phyloP scores from a whole-genome alignment of 2,113 vertebrate genomes.

The Ailurus styani region DNA sequence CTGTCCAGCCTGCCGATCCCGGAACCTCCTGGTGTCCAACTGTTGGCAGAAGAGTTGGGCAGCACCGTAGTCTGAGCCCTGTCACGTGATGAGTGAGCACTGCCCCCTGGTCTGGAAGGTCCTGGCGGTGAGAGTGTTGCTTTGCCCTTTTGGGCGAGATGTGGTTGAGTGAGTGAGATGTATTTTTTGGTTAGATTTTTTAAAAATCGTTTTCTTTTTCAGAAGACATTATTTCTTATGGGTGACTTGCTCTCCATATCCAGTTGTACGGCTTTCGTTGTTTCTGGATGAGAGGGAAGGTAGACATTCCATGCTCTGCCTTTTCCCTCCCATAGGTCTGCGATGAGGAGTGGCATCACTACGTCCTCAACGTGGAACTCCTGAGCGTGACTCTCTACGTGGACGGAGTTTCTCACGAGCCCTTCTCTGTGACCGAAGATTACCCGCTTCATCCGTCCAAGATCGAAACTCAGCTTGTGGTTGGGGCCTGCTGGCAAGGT shows the following conservation, averaged over 20 bases:
- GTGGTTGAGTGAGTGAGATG: not conserved
- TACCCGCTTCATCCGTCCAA: constrained; percentile 92
- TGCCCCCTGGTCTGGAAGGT: not conserved
- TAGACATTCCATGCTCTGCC: not conserved
- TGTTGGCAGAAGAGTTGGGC: not conserved
- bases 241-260: rapidly evolving
- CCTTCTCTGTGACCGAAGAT: constrained; percentile 95
- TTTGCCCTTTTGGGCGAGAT: not conserved
- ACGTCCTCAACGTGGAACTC: constrained; percentile 93
- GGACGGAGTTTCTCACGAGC: constrained; percentile 91
- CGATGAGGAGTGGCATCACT: constrained; percentile 98
- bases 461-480: constrained; percentile 92
- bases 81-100: rapidly evolving
- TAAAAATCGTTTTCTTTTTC: not conserved
- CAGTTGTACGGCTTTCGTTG: rapidly evolving
- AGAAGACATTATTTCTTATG: not conserved
- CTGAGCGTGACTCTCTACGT: constrained; percentile 91
- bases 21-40: not conserved
- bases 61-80: not conserved
- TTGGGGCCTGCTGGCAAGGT: constrained; percentile 99
- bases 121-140: not conserved
- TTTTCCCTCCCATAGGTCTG: constrained; percentile 84
- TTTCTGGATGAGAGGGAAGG: not conserved
- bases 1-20: rapidly evolving
- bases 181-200: not conserved